Percentiles rank a stretch among this genome's conserved stretches.
phyloP scores from a whole-genome alignment of 2,797 vertebrate genomes.

The Erethizon dorsatum region DNA sequence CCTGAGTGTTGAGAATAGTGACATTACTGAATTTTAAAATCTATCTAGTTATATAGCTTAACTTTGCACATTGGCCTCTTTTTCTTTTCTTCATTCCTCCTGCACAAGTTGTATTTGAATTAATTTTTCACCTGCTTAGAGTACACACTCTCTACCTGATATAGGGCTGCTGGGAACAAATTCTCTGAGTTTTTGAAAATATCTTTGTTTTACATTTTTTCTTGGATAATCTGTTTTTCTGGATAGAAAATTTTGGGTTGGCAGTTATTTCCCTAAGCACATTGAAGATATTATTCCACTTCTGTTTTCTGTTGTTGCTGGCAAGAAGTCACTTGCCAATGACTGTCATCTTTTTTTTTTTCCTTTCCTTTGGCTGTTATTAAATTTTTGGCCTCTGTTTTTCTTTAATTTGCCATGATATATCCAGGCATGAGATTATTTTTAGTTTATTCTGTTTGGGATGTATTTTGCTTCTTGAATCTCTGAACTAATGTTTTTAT shows the following conservation, averaged over 20 bases:
- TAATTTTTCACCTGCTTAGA: background rate
- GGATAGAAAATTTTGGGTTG: background rate
- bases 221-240: background rate
- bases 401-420: background rate
- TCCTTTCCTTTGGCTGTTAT: background rate
- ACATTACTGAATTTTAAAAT: background rate
- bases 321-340: background rate
- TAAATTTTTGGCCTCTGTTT: background rate
- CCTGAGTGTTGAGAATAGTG: background rate
- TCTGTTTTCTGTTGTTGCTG: conserved; percentile 28
- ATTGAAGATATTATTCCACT: background rate
- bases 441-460: background rate
- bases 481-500: background rate
- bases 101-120: background rate
- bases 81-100: background rate
- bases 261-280: background rate
- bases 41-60: background rate
- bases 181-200: background rate
- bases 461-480: conserved; percentile 5
- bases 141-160: background rate
- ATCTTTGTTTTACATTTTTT: background rate
- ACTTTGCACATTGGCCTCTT: background rate
- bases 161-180: background rate
- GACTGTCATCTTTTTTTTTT: background rate
- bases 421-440: background rate